Evolutionary conservation across 64 coral and sea anemone genomes (phyloP).

Genomic region (Hydrozoanthus tunicans): DNA sequence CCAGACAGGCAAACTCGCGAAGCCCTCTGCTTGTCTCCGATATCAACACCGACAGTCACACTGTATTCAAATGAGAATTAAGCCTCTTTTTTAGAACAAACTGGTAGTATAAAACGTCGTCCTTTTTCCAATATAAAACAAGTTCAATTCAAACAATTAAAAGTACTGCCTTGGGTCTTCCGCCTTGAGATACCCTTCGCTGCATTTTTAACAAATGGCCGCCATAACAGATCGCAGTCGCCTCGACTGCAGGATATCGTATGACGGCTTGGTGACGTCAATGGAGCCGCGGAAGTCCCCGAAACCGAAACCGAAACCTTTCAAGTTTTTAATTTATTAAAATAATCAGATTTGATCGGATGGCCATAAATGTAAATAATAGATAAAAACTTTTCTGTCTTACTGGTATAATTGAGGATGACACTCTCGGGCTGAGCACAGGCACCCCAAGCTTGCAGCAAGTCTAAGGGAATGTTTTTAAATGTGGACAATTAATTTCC

Average conservation of each 20-base stretch:
- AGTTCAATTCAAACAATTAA: neutral
- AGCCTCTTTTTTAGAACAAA: neutral
- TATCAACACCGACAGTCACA: neutral
- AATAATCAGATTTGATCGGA: too few relatives aligned
- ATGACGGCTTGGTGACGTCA: slow-evolving; percentile 29
- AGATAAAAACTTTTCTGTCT: too few relatives aligned
- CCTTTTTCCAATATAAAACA: neutral
- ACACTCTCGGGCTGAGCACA: too few relatives aligned
- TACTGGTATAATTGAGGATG: too few relatives aligned
- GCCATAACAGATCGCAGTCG: slow-evolving; percentile 7
- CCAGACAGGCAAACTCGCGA: neutral
- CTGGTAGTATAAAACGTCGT: neutral
- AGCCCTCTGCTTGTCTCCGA: neutral
- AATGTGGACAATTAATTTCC: too few relatives aligned
- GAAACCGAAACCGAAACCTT: too few relatives aligned
- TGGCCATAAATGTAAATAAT: too few relatives aligned
- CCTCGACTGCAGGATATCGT: slow-evolving; percentile 6
- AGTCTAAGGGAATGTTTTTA: too few relatives aligned
- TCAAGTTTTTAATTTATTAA: too few relatives aligned
- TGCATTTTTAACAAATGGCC: neutral
- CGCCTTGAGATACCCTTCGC: neutral
- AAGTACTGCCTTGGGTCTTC: neutral
- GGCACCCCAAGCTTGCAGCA: too few relatives aligned
- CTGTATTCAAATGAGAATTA: neutral
- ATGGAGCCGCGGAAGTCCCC: too few relatives aligned